These are phyloP conservation scores for Therioaphis trifolii DNA, from an alignment of 2,888 invertebrate genomes.

Conservation along the genomic window DNA sequence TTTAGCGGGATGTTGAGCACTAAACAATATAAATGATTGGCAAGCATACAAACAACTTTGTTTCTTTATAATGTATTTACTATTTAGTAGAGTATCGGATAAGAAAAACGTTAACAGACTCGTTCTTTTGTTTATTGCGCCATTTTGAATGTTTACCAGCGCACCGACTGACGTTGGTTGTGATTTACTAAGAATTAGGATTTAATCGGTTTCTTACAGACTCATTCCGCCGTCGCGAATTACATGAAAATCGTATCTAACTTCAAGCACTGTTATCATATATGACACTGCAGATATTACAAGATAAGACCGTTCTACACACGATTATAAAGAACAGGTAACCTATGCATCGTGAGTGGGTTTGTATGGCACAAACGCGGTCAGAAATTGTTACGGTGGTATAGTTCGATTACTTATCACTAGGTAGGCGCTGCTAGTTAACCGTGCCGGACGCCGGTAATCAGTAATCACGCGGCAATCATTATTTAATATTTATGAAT, in stretches of 20 bases:
- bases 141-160: conserved; percentile 60
- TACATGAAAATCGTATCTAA: background rate
- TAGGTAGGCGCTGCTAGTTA: too few relatives aligned
- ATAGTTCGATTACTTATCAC: too few relatives aligned
- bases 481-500: too few relatives aligned
- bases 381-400: too few relatives aligned
- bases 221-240: background rate
- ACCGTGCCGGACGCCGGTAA: too few relatives aligned
- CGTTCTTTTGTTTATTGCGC: conserved; percentile 60
- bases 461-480: too few relatives aligned
- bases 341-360: too few relatives aligned
- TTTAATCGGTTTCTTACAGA: background rate
- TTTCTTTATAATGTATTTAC: background rate
- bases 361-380: too few relatives aligned
- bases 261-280: too few relatives aligned
- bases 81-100: background rate
- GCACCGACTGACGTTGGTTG: conserved; percentile 48
- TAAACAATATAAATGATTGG: background rate
- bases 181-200: conserved; percentile 15
- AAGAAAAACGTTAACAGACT: conserved; percentile 8
- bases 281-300: too few relatives aligned
- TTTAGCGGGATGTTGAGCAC: background rate
- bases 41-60: background rate
- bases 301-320: too few relatives aligned
- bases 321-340: too few relatives aligned